phyloP scores from a whole-genome alignment of 1,140 invertebrate genomes.

The Hyles vespertilio region DNA sequence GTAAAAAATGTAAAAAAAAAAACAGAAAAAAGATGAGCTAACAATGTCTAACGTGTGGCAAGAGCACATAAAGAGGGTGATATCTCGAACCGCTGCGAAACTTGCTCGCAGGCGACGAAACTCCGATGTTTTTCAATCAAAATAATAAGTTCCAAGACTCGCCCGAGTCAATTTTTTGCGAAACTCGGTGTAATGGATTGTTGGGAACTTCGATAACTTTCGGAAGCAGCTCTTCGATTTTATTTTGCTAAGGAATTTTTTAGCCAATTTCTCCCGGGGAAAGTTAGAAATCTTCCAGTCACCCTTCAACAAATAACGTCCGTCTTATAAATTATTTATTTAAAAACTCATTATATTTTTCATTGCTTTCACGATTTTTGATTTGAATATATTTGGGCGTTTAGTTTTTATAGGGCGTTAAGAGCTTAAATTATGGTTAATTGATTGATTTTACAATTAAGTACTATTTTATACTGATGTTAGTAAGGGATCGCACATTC shows the following conservation, averaged over 20 bases:
- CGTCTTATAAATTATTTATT: constrained; percentile 32
- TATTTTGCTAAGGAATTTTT: constrained; percentile 71
- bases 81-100: constrained; percentile 22
- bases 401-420: background rate
- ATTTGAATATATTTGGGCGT: too few species aligned
- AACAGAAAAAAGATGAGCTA: too few species aligned
- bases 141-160: constrained; percentile 67
- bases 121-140: constrained; percentile 71
- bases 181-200: constrained; percentile 74
- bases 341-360: constrained; percentile 14
- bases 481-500: too few species aligned
- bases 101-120: constrained; percentile 51
- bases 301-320: constrained; percentile 47
- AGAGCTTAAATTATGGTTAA: too few species aligned
- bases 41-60: constrained; percentile 12
- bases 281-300: constrained; percentile 70
- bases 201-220: constrained; percentile 74
- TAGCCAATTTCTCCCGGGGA: constrained; percentile 66
- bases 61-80: constrained; percentile 21
- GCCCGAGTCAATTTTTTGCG: constrained; percentile 65
- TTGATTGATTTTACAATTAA: too few species aligned
- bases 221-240: constrained; percentile 72
- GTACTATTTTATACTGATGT: too few species aligned
- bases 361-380: too few species aligned
- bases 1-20: too few species aligned